These are phyloP conservation scores for Podarcis muralis DNA, from an alignment of 2,113 vertebrate genomes.

Conservation along the genomic window DNA sequence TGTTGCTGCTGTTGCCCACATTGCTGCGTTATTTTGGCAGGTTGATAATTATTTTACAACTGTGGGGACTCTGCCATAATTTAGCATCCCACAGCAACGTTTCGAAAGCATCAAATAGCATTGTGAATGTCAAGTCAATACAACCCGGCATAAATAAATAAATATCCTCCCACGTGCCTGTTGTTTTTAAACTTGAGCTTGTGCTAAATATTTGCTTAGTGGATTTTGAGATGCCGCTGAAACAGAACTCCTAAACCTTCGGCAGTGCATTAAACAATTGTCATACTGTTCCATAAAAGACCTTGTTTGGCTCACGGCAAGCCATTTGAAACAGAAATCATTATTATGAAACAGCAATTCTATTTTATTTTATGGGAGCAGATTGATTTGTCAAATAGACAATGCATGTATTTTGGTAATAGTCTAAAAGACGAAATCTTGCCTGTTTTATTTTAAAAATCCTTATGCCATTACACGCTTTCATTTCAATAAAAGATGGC, in stretches of 20 bases:
- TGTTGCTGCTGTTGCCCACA: slow-evolving; percentile 41
- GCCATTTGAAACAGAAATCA: slow-evolving; percentile 75
- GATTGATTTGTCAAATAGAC: slow-evolving; percentile 77
- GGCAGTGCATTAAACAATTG: slow-evolving; percentile 75
- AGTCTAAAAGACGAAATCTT: slow-evolving; percentile 70
- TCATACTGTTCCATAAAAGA: slow-evolving; percentile 71
- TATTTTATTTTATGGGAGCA: slow-evolving; percentile 75
- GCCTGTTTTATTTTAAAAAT: slow-evolving; percentile 71
- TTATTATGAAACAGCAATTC: slow-evolving; percentile 72
- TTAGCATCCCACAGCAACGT: slow-evolving; percentile 58
- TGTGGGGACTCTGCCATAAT: slow-evolving; percentile 62
- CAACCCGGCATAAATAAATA: slow-evolving; percentile 54
- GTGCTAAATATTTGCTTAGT: slow-evolving; percentile 62
- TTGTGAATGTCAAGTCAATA: slow-evolving; percentile 61
- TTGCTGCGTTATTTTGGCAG: slow-evolving; percentile 63
- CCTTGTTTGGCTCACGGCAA: slow-evolving; percentile 71
- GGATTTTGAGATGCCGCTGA: slow-evolving; percentile 59
- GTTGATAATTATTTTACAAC: slow-evolving; percentile 66
- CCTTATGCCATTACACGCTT: slow-evolving; percentile 67
- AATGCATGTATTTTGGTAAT: slow-evolving; percentile 75
- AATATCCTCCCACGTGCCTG: slow-evolving; percentile 48
- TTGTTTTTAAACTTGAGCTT: slow-evolving; percentile 54
- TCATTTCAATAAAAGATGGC: slow-evolving; percentile 73
- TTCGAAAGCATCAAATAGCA: slow-evolving; percentile 58
- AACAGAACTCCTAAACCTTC: slow-evolving; percentile 64